A percentile compares a stretch with the other conserved stretches of the same genome.
These are phyloP conservation scores for Pseudochaenichthys georgianus DNA, from an alignment of 2,797 vertebrate genomes.

Conservation along the genomic window DNA sequence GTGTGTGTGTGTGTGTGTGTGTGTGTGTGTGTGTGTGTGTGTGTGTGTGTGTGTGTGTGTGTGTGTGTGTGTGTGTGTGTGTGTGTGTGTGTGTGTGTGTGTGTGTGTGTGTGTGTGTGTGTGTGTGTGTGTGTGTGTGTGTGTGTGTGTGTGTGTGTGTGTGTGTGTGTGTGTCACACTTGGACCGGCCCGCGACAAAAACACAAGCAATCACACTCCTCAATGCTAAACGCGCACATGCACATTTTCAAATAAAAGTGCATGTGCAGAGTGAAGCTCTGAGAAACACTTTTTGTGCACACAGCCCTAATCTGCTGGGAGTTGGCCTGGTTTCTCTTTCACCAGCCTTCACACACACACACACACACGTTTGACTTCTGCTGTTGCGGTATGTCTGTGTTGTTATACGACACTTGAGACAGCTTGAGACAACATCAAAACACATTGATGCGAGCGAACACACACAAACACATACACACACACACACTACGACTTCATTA, in stretches of 20 bases:
- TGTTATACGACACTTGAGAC: slow-evolving; percentile 16
- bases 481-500: slow-evolving; percentile 6
- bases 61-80: neutral
- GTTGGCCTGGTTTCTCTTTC: slow-evolving; percentile 74
- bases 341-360: slow-evolving; percentile 26
- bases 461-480: neutral
- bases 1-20: neutral
- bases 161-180: slow-evolving; percentile 53
- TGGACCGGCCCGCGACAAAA: slow-evolving; percentile 52
- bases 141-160: slow-evolving; percentile 3
- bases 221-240: slow-evolving; percentile 17
- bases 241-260: slow-evolving; percentile 25
- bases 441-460: neutral
- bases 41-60: neutral
- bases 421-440: slow-evolving; percentile 46
- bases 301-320: slow-evolving; percentile 64
- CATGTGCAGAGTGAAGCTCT: slow-evolving; percentile 41
- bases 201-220: slow-evolving; percentile 40
- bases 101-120: neutral
- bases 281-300: slow-evolving; percentile 37
- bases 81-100: no score
- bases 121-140: slow-evolving; percentile 12
- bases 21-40: neutral
- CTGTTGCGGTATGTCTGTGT: slow-evolving; percentile 11
- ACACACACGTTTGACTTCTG: slow-evolving; percentile 12